Evolutionary conservation across 2,797 vertebrate species (phyloP), one percentile per base, ranked within the genome.

Genomic region (Halcyon badia): DNA sequence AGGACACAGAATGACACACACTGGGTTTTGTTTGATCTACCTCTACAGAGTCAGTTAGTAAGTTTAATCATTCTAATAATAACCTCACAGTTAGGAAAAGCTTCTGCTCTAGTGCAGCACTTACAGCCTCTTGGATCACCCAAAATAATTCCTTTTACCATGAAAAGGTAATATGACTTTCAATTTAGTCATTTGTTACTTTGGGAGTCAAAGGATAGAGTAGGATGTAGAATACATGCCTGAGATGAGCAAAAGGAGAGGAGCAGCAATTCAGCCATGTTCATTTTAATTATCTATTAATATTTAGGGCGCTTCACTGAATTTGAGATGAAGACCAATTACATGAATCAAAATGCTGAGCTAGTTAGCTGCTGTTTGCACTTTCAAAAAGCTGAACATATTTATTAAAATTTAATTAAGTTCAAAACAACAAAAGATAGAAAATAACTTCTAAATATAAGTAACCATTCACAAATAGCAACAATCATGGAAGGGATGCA

Each of bases 1-100:
- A 76, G 52, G 62, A 22, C 37, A 75, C 14, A 70, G 21, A 61
- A 54, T 44, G 21, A 88, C 76, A 87, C 46, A 83, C 24, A 35
- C 10, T 71, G 71, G 8, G 11, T 35, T 88, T 87, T 91, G 14
- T 92, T 88, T 91, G 83, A 95, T 85, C 75, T 83, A 24, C 46
- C 41, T 73, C 64, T 81, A 81, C 10, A 37, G 42, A 90, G n/a
- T 44, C 22, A 69, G 52, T 60, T 85, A 94, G 39, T 69, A 71
- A 75, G 20, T 95, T 82, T 70, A 94, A 96, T 91, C 94, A 86
- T 82, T 71, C 77, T 95, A 96, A 95, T 81, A 95, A 91, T 92
- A 96, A 68, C 14, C n/a, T 85, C 37, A 76, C 8, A 44, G 20
- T 78, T 89, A 83, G 37, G 56, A 96, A 88, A 80, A 19, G 17